Evolutionary conservation across 1,140 invertebrate genomes (phyloP), one percentile per base, ranked within the genome.

Genomic region (Lucilia cuprina): DNA sequence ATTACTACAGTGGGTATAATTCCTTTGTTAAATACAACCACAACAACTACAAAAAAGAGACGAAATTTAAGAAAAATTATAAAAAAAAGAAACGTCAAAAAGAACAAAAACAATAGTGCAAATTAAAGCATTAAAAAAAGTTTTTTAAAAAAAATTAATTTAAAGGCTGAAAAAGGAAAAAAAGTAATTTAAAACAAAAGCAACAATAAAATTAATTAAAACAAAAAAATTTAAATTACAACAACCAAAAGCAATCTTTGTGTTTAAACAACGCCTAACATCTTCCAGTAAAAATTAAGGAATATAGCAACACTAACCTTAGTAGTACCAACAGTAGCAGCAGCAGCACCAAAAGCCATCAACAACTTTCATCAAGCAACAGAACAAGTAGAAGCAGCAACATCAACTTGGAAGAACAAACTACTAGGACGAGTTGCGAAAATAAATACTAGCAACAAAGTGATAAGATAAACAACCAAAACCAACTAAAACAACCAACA

Each of bases 181-280:
- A 70, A 30, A 30, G 25, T 30, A 30, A 30, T 30, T 30, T 30
- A 30, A 30, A 30, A 30, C 3, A 30, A 21, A 70, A 70, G 9
- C n/a, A 70, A 70, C 19, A 21, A 21, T 25, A 70, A 70, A 25
- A 70, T n/a, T 8, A 70, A 70, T 70, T 12, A 55, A 70, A 21
- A 70, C 7, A 70, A 70, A 70, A 21, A 70, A 21, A 70, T 19
- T 70, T n/a, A 25, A 77, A 41, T 41, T 41, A 41, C 41, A 41
- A 41, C 41, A 41, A 80, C 41, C 17, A 13, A 49, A 80, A 80
- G 77, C 77, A 80, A 80, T 80, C 77, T 21, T 80, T 80, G 77
- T 80, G 65, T 80, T 80, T 50, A 80, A 21, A 80, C 77, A 80
- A 80, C 77, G 77, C 77, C 77, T 80, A 70, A 21, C 65, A 19